These are phyloP conservation scores for Heliconius himera DNA, from an alignment of 1,140 invertebrate species.

Conservation along the genomic window DNA sequence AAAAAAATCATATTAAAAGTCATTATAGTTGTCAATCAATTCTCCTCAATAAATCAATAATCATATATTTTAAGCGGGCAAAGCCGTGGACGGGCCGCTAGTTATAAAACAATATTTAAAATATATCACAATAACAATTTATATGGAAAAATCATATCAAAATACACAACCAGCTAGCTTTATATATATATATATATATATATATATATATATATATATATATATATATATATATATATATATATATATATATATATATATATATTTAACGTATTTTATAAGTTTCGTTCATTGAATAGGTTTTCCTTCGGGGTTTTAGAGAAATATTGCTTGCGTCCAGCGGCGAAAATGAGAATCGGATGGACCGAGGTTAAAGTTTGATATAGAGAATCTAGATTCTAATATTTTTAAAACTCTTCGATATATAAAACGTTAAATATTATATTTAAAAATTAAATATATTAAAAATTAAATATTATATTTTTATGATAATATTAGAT, in stretches of 20 bases:
- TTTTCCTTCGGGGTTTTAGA: background rate
- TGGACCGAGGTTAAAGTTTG: background rate
- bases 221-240: too few species aligned
- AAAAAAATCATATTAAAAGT: too few species aligned
- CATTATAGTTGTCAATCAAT: too few species aligned
- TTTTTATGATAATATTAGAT: too few species aligned
- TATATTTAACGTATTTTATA: background rate
- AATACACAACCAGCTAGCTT: background rate
- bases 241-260: background rate
- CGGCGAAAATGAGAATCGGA: background rate
- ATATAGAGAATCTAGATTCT: background rate
- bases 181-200: too few species aligned
- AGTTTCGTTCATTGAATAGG: slow-evolving; percentile 1
- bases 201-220: too few species aligned
- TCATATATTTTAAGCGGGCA: too few species aligned
- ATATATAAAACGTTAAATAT: background rate
- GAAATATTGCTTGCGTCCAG: slow-evolving; percentile 12
- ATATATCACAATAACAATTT: background rate
- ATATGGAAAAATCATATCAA: background rate
- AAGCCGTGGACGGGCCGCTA: too few species aligned
- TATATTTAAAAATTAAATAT: too few species aligned
- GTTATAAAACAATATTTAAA: too few species aligned
- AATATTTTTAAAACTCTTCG: background rate
- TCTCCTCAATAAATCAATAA: too few species aligned
- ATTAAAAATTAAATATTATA: background rate